These are phyloP conservation scores for Pristionchus japonicus DNA, from an alignment of 2,888 invertebrate genomes.

Conservation along the genomic window DNA sequence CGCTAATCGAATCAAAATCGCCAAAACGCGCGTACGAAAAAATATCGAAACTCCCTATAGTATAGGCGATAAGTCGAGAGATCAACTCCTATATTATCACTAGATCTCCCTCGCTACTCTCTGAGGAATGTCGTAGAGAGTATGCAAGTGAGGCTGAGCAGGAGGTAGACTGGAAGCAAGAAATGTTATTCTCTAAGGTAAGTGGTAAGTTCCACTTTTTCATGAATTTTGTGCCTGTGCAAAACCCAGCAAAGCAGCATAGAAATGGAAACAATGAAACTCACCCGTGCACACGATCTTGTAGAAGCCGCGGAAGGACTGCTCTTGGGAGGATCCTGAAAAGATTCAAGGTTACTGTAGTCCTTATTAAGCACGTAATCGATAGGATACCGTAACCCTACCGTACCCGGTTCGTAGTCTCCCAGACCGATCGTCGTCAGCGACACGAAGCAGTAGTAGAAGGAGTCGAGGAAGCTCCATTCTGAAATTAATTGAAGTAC, in stretches of 20 bases:
- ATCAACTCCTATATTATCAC: too few species aligned
- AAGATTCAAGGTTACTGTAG: background rate
- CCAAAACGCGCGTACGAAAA: too few species aligned
- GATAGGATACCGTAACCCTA: background rate
- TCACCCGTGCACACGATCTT: conserved; percentile 86
- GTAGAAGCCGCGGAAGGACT: conserved; percentile 86
- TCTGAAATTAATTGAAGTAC: conserved; percentile 75
- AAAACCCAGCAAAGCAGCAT: background rate
- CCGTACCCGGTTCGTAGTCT: conserved; percentile 85
- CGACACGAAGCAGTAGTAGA: conserved; percentile 92
- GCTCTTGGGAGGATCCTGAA: conserved; percentile 82
- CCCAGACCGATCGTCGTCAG: conserved; percentile 90
- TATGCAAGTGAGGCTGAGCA: too few species aligned
- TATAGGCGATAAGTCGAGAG: too few species aligned
- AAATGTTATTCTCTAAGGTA: background rate
- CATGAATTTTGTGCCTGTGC: background rate
- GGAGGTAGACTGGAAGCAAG: too few species aligned
- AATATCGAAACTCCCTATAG: too few species aligned
- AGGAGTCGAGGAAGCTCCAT: conserved; percentile 85
- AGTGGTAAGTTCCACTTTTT: too few species aligned
- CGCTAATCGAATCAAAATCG: too few species aligned
- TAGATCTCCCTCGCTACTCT: too few species aligned
- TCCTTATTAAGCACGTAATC: too few species aligned
- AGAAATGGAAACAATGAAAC: background rate
- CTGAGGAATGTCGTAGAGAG: too few species aligned